Evolutionary conservation across 2,113 vertebrate genomes (phyloP).

Genomic region (Pseudorectes ferrugineus): DNA sequence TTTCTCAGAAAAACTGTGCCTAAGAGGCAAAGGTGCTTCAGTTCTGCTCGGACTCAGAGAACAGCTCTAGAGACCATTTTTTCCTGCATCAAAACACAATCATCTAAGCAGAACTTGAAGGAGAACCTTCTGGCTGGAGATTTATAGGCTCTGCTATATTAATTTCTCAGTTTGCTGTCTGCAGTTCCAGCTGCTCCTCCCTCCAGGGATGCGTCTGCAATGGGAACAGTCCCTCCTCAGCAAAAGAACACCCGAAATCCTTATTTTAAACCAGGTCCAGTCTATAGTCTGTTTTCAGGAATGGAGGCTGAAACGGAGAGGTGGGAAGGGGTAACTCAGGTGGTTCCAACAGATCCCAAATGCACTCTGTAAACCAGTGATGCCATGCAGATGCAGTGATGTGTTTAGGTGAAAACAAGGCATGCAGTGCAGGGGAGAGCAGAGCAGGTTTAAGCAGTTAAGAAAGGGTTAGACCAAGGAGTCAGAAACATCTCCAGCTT

Average conservation of each 20-base stretch:
- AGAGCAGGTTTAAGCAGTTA: not conserved
- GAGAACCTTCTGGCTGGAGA: not conserved
- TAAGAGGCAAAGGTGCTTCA: not conserved
- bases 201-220: not conserved
- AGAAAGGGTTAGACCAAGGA: not conserved
- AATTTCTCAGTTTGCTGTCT: not conserved
- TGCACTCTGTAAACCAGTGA: not conserved
- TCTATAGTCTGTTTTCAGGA: not conserved
- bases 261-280: not conserved
- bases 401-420: not conserved
- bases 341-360: constrained; percentile 6
- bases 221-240: not conserved
- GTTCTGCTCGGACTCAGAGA: not conserved
- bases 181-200: constrained; percentile 3
- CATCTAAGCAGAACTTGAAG: not conserved
- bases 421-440: not conserved
- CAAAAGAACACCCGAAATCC: not conserved
- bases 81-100: not conserved
- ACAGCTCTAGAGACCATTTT: not conserved
- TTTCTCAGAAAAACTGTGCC: not conserved
- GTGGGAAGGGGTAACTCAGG: constrained; percentile 26
- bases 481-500: not conserved
- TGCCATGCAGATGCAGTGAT: constrained; percentile 18
- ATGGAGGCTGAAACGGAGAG: constrained; percentile 43
- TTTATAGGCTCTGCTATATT: not conserved